Conservation (phyloP, 2,888 invertebrate genomes). For the Dicyrtoma fusca region DNA sequence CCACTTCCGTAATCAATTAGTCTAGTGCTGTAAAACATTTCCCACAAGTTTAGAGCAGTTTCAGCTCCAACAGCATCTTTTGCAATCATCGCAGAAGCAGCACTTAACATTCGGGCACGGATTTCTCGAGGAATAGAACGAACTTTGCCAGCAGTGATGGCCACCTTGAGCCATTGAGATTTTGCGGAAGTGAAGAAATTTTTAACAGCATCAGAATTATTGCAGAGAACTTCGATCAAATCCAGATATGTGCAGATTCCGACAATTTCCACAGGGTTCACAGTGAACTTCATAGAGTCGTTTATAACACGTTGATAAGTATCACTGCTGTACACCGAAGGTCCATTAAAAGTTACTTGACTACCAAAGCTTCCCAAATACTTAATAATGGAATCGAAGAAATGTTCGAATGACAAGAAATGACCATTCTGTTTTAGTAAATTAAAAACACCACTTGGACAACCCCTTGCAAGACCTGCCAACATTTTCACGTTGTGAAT, state of each 20-base stretch:
- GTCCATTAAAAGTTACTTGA: conserved; percentile 36
- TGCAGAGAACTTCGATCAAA: conserved; percentile 46
- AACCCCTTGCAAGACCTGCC: conserved; percentile 76
- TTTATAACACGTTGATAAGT: conserved; percentile 39
- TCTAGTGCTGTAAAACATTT: conserved; percentile 47
- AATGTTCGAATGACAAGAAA: conserved; percentile 79
- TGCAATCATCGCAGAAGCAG: conserved; percentile 52
- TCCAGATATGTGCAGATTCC: conserved; percentile 53
- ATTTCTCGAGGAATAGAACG: conserved; percentile 51
- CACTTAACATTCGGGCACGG: conserved; percentile 47
- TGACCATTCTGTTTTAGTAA: conserved; percentile 72
- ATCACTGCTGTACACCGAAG: conserved; percentile 39
- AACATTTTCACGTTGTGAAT: conserved; percentile 86
- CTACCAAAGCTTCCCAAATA: conserved; percentile 46
- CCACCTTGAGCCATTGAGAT: conserved; percentile 47
- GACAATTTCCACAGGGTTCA: conserved; percentile 51
- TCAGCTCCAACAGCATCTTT: conserved; percentile 41
- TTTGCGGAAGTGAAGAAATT: conserved; percentile 50
- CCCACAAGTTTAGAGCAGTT: conserved; percentile 48
- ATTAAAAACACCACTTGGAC: conserved; percentile 78
- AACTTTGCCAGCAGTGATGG: conserved; percentile 44
- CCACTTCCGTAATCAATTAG: conserved; percentile 50
- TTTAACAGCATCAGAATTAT: conserved; percentile 36
- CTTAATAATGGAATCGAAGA: conserved; percentile 74
- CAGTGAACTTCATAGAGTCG: conserved; percentile 39